Base-by-base conservation (phyloP, 2,888 invertebrate genomes). In the Mechanitis messenoides region DNA sequence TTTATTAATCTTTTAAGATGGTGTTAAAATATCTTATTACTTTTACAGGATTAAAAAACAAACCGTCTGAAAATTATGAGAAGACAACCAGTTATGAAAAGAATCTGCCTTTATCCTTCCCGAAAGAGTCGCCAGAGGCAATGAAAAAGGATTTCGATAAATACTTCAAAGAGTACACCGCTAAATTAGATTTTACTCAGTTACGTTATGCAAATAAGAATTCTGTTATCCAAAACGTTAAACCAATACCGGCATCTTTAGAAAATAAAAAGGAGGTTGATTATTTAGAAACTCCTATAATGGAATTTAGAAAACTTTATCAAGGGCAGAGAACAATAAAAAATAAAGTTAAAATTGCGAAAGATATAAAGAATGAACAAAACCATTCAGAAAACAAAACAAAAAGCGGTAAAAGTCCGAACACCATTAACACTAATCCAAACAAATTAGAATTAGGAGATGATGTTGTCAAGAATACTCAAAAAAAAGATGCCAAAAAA, bases 251-350 rank as follows among this genome's bases (percentile, higher is more conserved):
- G 0, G 45, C 62, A 42, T 53, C 66, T 0, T 76, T 68, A 61
- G 61, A 69, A 3, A 53, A 55, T 31, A 55, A 12, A 12, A 63
- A 67, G 55, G 64, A 69, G 47, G 58, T 64, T 0, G 75, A 84
- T 63, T 85, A 81, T 62, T 70, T 88, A 38, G 85, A 85, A 66
- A 83, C 81, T 12, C 85, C 90, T 0, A 61, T 90, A 7, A 64
- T 58, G 0, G 88, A 88, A 57, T 89, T 90, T 56, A 78, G 89
- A 59, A 86, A 84, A 66, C 67, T 83, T 2, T 89, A 89, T 66
- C 76, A 76, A 4, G 70, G 77, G 0, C 69, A 68, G 6, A 75
- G 71, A 56, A 42, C 62, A 20, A 42, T 53, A 47, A 63, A 11
- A 45, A 64, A 20, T 9, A 53, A 31, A 2, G 42, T 38, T 7